These are phyloP conservation scores for Apis mellifera DNA, from an alignment of 1,140 invertebrate genomes.

Conservation along the genomic window DNA sequence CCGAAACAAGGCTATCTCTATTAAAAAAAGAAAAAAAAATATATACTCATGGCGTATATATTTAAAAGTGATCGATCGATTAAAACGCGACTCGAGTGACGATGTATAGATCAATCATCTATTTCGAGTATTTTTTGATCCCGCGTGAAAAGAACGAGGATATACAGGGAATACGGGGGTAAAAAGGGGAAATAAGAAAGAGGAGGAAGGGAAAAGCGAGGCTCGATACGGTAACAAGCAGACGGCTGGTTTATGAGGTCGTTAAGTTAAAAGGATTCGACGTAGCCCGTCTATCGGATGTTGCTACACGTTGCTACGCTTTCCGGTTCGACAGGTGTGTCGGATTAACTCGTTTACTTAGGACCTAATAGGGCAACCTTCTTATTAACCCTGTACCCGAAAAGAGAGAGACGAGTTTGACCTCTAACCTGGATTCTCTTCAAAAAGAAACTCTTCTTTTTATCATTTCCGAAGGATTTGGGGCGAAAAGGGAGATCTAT, in stretches of 20 bases:
- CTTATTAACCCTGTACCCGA: constrained; percentile 49
- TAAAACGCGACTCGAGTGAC: constrained; percentile 11
- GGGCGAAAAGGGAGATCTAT: neutral
- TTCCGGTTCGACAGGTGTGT: constrained; percentile 48
- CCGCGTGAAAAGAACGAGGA: too few relatives aligned
- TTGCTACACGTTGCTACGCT: constrained; percentile 35
- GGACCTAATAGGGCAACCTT: constrained; percentile 48
- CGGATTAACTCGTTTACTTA: constrained; percentile 55
- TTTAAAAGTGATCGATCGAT: neutral
- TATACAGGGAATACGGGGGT: too few relatives aligned
- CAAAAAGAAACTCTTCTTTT: neutral
- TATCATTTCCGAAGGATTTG: neutral
- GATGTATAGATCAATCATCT: neutral
- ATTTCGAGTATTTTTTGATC: constrained; percentile 2
- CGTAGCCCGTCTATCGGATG: constrained; percentile 29
- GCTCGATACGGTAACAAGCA: constrained; percentile 37
- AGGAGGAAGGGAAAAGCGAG: neutral
- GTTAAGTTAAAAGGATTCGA: constrained; percentile 58
- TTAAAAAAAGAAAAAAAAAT: neutral
- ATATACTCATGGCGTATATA: neutral
- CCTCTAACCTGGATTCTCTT: constrained; percentile 18
- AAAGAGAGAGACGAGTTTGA: neutral
- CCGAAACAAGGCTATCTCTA: neutral
- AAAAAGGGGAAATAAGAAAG: neutral
- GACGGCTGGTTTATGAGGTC: constrained; percentile 60